Evolutionary conservation across 2,113 vertebrate species (phyloP), one percentile per base, ranked within the genome.

Genomic region (Nyctereutes procyonoides): DNA sequence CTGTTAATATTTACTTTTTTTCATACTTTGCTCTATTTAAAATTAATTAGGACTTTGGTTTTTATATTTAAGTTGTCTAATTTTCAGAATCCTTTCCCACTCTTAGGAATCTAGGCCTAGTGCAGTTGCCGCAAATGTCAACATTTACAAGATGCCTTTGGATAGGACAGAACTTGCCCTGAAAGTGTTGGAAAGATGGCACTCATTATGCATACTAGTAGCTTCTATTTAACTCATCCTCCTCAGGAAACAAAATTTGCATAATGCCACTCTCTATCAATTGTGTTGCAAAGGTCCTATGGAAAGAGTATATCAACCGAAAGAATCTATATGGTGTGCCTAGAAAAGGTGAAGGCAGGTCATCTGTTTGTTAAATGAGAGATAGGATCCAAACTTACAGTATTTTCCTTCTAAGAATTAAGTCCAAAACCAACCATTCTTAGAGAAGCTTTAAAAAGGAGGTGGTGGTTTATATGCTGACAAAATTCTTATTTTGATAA

Each of bases 31-130:
- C 85, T 95, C 65, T 86, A 77, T 81, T 90, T 95, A 53, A 86
- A 86, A 63, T 96, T 88, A 94, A 71, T 92, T 91, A 43, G 17
- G 55, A 38, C 87, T 3, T 4, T 95, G 32, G 8, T 43, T 90
- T 97, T 96, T 88, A 87, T 94, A 83, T 92, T 92, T 83, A 93
- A 96, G 17, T 90, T 77, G 69, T 32, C 38, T 94, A 95, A 38
- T n/a, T 74, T 95, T 90, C 24, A 80, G 65, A 96, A 81, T 90
- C 55, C 28, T 95, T 96, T 94, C 65, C 67, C 22, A 28, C 65
- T 76, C 48, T 8, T 80, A 51, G 43, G 15, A 95, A 81, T 92
- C 28, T 85, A 93, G 51, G 26, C 51, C 56, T 86, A 65, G 30
- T 63, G 13, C 22, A 58, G 3, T 69, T 92, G 82, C 24, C n/a